phyloP scores from a whole-genome alignment of 2,113 vertebrate genomes.

The Perognathus longimembris region DNA sequence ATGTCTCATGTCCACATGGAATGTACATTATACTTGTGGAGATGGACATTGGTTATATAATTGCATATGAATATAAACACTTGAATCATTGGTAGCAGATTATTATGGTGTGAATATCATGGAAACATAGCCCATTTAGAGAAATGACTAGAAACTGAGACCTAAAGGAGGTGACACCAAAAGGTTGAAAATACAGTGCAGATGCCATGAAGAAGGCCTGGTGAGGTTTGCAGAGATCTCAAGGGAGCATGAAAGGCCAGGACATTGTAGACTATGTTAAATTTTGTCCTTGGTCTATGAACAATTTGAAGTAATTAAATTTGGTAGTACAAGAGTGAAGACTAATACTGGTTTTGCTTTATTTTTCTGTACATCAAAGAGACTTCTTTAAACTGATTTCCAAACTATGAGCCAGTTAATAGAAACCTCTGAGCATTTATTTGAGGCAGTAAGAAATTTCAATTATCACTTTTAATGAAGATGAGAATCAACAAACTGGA shows the following conservation, averaged over 20 bases:
- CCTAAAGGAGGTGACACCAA: neutral
- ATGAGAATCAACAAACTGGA: neutral
- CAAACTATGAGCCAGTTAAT: neutral
- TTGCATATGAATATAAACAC: neutral
- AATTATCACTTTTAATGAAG: slow-evolving; percentile 21
- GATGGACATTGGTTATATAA: neutral
- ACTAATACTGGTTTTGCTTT: neutral
- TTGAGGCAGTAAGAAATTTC: neutral
- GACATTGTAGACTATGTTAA: neutral
- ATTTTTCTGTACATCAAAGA: neutral
- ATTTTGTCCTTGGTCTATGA: too few relatives aligned
- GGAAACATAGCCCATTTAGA: neutral
- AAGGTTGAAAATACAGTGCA: neutral
- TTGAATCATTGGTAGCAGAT: neutral
- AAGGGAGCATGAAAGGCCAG: neutral
- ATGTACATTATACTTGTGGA: neutral
- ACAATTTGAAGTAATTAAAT: too few relatives aligned
- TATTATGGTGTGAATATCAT: neutral
- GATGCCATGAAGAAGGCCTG: neutral
- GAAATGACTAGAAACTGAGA: neutral
- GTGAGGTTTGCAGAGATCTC: neutral
- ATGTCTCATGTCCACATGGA: neutral
- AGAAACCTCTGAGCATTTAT: neutral
- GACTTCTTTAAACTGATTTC: neutral
- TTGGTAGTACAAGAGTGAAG: neutral